Base-by-base conservation (phyloP, 2,113 vertebrate genomes). In the Terrapene triunguis region DNA sequence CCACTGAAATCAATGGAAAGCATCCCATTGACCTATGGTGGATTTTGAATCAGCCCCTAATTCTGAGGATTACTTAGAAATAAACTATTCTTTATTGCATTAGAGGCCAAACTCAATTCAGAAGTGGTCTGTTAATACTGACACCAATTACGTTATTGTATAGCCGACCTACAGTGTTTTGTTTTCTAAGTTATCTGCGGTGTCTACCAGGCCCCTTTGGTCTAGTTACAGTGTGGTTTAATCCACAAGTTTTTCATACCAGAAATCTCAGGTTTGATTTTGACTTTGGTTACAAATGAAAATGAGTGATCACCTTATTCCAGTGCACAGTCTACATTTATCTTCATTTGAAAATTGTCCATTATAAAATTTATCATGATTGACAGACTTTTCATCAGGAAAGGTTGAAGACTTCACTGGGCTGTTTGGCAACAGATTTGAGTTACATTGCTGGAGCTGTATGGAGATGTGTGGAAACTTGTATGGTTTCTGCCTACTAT, bases 381-480 rank as follows among this genome's bases (percentile, higher is more conserved):
- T 82, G 88, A 96, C 8, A 59, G 54, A 10, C 2, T 35, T 95
- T 91, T 89, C 42, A 89, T 79, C 24, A 82, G 27, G 27, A 74
- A 96, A 93, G 27, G 85, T 89, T 90, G 85, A 95, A 95, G 80
- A 74, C 27, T 89, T 90, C 22, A 21, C n/a, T 80, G 55, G 6
- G 42, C 25, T 92, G 87, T 69, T 89, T 95, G 87, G 29, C 80
- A 5, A 78, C 24, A 72, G 38, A 27, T n/a, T 85, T 84, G 14
- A 21, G 55, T 92, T 92, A 32, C 32, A 25, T 80, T 92, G 83
- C 87, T 62, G 93, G 89, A 94, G 84, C n/a, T 8, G 2, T 44
- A 47, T 13, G 84, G 48, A 82, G 59, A 1, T 97, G 42, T 13
- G 59, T 76, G 81, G 92, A 84, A 42, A 79, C 8, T 89, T 90